Evolutionary conservation across 2,113 vertebrate genomes (phyloP).

Genomic region (Ptilonorhynchus violaceus): DNA sequence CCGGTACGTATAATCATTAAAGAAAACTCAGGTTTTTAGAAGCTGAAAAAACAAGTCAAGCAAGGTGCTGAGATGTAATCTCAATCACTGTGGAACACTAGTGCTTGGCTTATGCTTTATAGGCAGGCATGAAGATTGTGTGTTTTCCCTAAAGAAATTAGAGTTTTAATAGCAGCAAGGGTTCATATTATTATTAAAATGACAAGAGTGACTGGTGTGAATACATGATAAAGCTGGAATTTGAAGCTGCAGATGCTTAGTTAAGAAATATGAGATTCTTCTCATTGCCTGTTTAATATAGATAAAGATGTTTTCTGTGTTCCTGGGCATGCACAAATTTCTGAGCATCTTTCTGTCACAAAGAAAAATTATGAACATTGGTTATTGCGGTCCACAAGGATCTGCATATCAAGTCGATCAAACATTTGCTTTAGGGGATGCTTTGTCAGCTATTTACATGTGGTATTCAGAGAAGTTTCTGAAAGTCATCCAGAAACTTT

Average conservation of each 20-base stretch:
- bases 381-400: neutral
- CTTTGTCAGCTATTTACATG: neutral
- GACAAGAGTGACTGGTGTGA: neutral
- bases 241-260: neutral
- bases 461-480: neutral
- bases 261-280: neutral
- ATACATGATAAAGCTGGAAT: neutral
- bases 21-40: neutral
- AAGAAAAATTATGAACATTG: neutral
- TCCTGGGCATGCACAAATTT: neutral
- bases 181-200: neutral
- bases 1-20: conserved; percentile 70
- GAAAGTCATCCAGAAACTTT: conserved; percentile 9
- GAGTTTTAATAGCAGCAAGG: neutral
- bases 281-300: neutral
- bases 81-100: neutral
- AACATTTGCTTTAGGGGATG: neutral
- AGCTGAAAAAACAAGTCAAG: neutral
- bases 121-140: neutral
- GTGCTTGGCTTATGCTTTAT: neutral
- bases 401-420: neutral
- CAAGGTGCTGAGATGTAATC: neutral
- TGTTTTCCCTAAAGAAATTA: neutral
- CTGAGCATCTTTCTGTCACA: neutral
- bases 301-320: neutral